phyloP scores from a whole-genome alignment of 2,797 vertebrate genomes.

The Poeciliopsis gracilis region DNA sequence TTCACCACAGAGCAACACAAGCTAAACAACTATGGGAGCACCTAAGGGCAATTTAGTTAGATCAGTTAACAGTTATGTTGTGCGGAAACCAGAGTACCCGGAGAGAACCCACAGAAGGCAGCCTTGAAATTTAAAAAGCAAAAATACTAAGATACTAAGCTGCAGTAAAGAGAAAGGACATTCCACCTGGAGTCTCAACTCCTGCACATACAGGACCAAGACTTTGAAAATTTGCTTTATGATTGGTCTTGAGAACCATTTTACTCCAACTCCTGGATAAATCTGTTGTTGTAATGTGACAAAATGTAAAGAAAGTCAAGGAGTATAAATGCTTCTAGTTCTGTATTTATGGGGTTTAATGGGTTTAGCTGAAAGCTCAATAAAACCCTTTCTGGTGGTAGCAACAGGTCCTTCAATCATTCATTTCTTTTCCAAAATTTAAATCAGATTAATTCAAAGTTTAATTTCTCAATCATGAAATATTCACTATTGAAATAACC shows the following conservation, averaged over 20 bases:
- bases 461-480: slow-evolving; percentile 82
- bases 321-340: not conserved
- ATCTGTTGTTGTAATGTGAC: not conserved
- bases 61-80: too few species aligned
- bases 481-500: slow-evolving; percentile 78
- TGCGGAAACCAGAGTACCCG: too few species aligned
- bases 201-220: not conserved
- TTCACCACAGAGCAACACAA: not conserved
- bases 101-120: not conserved
- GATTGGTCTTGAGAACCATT: not conserved
- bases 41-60: not conserved
- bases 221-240: not conserved
- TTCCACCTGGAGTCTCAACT: not conserved
- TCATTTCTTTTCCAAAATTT: slow-evolving; percentile 58
- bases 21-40: too few species aligned
- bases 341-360: not conserved
- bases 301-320: not conserved
- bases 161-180: not conserved
- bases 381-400: slow-evolving; percentile 27
- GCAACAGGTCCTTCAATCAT: slow-evolving; percentile 49
- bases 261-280: not conserved
- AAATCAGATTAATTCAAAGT: slow-evolving; percentile 78
- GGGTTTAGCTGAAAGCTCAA: not conserved
- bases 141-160: not conserved
- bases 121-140: not conserved